Conservation (phyloP, 2,888 invertebrate genomes). For the Caenorhabditis imperialis region DNA sequence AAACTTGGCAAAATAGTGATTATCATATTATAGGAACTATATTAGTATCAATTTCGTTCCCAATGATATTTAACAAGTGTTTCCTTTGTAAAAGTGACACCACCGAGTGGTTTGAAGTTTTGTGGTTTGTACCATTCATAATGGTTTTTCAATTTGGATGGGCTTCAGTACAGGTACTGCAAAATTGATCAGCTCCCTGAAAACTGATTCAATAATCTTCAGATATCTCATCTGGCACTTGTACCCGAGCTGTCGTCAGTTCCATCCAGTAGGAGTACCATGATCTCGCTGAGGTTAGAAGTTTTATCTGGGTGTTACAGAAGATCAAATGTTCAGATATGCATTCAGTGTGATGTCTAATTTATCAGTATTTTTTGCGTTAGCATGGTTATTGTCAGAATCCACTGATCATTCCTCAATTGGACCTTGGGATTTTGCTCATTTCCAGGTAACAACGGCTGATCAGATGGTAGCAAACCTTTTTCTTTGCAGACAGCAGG, state of each 20-base stretch:
- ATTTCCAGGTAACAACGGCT: slow-evolving; percentile 60
- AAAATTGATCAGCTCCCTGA: not conserved
- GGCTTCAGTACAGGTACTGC: slow-evolving; percentile 88
- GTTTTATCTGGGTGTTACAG: too few species aligned
- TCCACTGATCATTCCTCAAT: slow-evolving; percentile 57
- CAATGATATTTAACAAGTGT: slow-evolving; percentile 85
- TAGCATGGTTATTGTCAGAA: slow-evolving; percentile 79
- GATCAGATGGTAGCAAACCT: not conserved
- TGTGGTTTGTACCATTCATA: slow-evolving; percentile 81
- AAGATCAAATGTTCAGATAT: slow-evolving; percentile 83
- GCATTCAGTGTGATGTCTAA: slow-evolving; percentile 91
- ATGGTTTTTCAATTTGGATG: slow-evolving; percentile 92
- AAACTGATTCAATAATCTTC: not conserved
- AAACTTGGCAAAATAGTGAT: too few species aligned
- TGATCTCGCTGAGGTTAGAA: slow-evolving; percentile 87
- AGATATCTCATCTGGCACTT: slow-evolving; percentile 89
- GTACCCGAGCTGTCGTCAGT: slow-evolving; percentile 88
- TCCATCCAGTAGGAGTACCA: slow-evolving; percentile 85
- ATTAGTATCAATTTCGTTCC: slow-evolving; percentile 87
- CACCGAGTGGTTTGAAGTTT: slow-evolving; percentile 81
- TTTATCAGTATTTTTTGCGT: slow-evolving; percentile 86
- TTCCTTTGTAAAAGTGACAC: slow-evolving; percentile 58
- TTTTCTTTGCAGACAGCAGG: slow-evolving; percentile 57
- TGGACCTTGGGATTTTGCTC: slow-evolving; percentile 66
- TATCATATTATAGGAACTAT: slow-evolving; percentile 78